Evolutionary conservation across 1,140 invertebrate genomes (phyloP).

Genomic region (Oedothorax gibbosus): DNA sequence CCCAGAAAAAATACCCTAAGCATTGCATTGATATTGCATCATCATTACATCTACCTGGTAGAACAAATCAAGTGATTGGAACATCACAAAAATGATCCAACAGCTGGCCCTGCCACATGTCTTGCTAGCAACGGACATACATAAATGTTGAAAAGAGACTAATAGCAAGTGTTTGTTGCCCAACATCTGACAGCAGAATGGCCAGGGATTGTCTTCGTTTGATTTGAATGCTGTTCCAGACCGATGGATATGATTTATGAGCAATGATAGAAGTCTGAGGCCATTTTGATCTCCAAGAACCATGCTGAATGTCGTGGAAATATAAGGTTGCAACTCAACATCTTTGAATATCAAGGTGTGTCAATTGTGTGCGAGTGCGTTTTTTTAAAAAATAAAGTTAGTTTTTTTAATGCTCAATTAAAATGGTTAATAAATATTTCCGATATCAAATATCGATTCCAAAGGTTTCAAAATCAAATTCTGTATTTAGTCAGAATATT

Average conservation of each 20-base stretch:
- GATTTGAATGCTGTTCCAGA: conserved; percentile 39
- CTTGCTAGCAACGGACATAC: conserved; percentile 48
- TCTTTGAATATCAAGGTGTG: too few relatives aligned
- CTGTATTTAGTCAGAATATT: too few relatives aligned
- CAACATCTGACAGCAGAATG: conserved; percentile 46
- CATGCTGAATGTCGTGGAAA: too few relatives aligned
- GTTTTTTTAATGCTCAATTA: too few relatives aligned
- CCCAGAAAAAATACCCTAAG: conserved; percentile 1
- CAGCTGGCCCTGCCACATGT: conserved; percentile 36
- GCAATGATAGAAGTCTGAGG: too few relatives aligned
- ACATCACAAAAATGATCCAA: conserved; percentile 7
- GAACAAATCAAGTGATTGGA: conserved; percentile 1
- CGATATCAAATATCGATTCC: too few relatives aligned
- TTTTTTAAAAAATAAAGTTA: too few relatives aligned
- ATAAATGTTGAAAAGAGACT: conserved; percentile 10
- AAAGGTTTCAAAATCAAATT: too few relatives aligned
- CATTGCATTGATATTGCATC: not conserved
- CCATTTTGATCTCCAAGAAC: too few relatives aligned
- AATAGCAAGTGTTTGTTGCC: conserved; percentile 42
- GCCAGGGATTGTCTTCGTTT: conserved; percentile 30
- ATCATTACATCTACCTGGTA: conserved; percentile 16
- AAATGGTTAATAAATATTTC: too few relatives aligned
- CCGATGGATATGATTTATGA: conserved; percentile 38
- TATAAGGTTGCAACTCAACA: too few relatives aligned
- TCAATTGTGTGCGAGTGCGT: too few relatives aligned